Evolutionary conservation across 2,113 vertebrate genomes (phyloP).

Genomic region (Cinclus cinclus): DNA sequence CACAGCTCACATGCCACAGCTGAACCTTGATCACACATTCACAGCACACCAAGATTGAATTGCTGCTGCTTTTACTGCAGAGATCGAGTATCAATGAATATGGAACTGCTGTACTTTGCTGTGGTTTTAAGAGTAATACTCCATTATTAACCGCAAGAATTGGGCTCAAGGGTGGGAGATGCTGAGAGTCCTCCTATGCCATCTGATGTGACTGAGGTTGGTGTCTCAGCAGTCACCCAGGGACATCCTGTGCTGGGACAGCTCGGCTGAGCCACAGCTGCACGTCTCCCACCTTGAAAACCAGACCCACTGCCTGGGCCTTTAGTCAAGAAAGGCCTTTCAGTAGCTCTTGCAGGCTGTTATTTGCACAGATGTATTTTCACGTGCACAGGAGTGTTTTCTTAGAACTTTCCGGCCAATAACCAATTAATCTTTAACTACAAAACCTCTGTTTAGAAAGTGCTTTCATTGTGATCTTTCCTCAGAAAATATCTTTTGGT

Average conservation of each 20-base stretch:
- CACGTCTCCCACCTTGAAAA: background rate
- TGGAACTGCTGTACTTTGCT: background rate
- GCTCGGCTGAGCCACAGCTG: background rate
- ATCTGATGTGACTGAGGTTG: rapidly evolving
- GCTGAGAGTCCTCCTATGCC: background rate
- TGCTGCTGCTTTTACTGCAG: background rate
- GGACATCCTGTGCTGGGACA: background rate
- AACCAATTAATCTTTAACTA: background rate
- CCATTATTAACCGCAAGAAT: background rate
- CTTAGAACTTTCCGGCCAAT: background rate
- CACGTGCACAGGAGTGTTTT: background rate
- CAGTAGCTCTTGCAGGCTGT: background rate
- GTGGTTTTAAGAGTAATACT: background rate
- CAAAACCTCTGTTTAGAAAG: background rate
- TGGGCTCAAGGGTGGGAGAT: background rate
- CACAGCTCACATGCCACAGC: background rate
- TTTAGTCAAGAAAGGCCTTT: background rate
- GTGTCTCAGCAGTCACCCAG: background rate
- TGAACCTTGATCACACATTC: background rate
- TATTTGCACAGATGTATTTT: background rate
- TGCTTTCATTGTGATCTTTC: background rate
- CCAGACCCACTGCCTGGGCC: background rate
- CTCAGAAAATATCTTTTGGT: background rate
- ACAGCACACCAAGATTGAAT: background rate
- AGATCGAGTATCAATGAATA: background rate